A percentile compares a stretch with the other conserved stretches of the same genome.
phyloP scores from a whole-genome alignment of 2,888 invertebrate species.

The Cheilosia urbana region DNA sequence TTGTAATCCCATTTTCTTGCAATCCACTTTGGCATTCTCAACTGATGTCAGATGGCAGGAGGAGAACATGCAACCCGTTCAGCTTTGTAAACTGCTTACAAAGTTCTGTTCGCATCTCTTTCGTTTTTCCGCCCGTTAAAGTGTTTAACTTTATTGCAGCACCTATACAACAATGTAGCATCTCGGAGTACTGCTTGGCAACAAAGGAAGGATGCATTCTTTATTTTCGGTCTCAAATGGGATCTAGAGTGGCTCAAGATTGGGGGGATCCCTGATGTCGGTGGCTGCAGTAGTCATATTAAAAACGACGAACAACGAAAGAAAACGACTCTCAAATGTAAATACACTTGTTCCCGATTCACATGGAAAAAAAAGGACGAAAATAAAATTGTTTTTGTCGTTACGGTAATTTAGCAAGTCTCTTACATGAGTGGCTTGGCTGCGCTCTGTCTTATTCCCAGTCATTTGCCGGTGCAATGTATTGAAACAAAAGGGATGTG shows the following conservation, averaged over 20 bases:
- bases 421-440: conserved; percentile 40
- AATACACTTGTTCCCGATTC: conserved; percentile 42
- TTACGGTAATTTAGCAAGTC: conserved; percentile 48
- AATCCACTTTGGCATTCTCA: conserved; percentile 53
- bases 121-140: conserved; percentile 46
- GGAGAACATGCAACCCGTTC: background rate
- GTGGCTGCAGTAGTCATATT: background rate
- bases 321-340: conserved; percentile 42
- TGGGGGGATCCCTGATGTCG: conserved; percentile 19
- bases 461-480: conserved; percentile 51
- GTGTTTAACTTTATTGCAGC: conserved; percentile 66
- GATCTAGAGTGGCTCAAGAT: conserved; percentile 64
- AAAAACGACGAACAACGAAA: conserved; percentile 3
- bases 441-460: conserved; percentile 24
- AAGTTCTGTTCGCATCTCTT: conserved; percentile 37
- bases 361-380: conserved; percentile 4
- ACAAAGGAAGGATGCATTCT: conserved; percentile 32
- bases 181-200: background rate
- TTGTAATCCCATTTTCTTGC: conserved; percentile 61
- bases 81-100: conserved; percentile 19
- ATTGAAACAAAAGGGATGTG: conserved; percentile 44
- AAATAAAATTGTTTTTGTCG: conserved; percentile 43
- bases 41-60: conserved; percentile 15
- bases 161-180: conserved; percentile 1
- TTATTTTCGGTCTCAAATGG: conserved; percentile 50